phyloP scores from a whole-genome alignment of 2,113 vertebrate species.

The Tinamus guttatus region DNA sequence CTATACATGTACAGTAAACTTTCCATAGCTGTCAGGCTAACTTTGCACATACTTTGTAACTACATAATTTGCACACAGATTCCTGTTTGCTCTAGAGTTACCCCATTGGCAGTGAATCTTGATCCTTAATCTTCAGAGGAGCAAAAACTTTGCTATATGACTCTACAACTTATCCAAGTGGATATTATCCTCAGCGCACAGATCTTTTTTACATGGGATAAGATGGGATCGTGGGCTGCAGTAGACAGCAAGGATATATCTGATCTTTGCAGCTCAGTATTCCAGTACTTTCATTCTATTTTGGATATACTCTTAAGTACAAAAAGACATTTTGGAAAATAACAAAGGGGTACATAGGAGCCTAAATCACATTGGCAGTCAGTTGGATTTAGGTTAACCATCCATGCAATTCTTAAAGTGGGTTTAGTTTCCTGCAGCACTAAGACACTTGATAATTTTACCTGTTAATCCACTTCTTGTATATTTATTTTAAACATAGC shows the following conservation, averaged over 20 bases:
- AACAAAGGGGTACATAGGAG: neutral
- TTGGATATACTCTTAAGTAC: neutral
- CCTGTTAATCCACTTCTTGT: neutral
- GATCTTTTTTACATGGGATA: neutral
- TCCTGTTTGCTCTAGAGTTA: too few relatives aligned
- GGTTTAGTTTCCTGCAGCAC: neutral
- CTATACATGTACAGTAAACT: too few relatives aligned
- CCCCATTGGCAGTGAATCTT: too few relatives aligned
- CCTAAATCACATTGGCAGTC: neutral
- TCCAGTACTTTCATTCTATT: neutral
- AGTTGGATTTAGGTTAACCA: neutral
- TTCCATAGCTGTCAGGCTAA: too few relatives aligned
- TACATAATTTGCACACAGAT: too few relatives aligned
- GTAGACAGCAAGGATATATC: rapidly evolving
- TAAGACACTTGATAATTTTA: neutral
- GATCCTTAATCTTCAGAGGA: neutral
- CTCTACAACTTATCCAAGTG: neutral
- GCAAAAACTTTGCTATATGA: neutral
- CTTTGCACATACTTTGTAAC: too few relatives aligned
- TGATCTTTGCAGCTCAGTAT: neutral
- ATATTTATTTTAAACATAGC: neutral
- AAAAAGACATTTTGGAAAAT: neutral
- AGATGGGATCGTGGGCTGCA: neutral
- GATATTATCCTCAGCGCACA: rapidly evolving
- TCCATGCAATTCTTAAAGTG: neutral